Evolutionary conservation across 1,140 invertebrate species (phyloP), one percentile per base, ranked within the genome.

Genomic region (Thereuonema tuberculata): DNA sequence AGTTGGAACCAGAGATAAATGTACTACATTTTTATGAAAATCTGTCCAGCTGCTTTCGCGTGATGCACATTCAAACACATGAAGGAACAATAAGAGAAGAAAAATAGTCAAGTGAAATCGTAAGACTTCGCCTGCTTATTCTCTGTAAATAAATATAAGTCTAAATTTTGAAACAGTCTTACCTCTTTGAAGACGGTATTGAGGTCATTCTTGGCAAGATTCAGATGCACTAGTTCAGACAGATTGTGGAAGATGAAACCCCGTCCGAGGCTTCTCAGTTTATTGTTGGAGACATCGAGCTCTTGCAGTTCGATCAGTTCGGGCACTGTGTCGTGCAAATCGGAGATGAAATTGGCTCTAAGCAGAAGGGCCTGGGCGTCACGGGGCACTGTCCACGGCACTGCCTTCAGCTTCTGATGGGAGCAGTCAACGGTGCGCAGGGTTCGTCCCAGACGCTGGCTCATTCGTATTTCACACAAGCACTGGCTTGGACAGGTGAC

Each of bases 221-320:
- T 64, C 1, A 72, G 47, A 2, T 60, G 57, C 9, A 31, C 27
- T 9, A 71, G 61, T 0, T 59, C 47, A 1, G 59, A 60, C 15
- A 70, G 54, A 54, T 69, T 67, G 20, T 61, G 60, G 31, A 70
- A 70, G 50, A 69, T 65, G 1, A 61, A 58, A 2, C 67, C 68
- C 21, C 69, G 47, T 2, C 69, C 67, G 20, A 71, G 60, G 17
- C 65, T 64, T 15, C 67, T 68, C 43, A 70, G 63, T 53, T 64
- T 63, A 59, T 71, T 70, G 23, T 58, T 54, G 15, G 68, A 70
- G 1, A 70, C 48, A 56, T 71, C 68, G 12, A 71, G 60, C 21
- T 65, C 61, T 59, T 50, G 23, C 17, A 59, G 48, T 50, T 23
- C 26, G 17, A 26, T 20, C 2, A 59, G 27, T 3, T 47, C 23